Conservation (phyloP, 2,113 vertebrate species). For the Archocentrus centrarchus region DNA sequence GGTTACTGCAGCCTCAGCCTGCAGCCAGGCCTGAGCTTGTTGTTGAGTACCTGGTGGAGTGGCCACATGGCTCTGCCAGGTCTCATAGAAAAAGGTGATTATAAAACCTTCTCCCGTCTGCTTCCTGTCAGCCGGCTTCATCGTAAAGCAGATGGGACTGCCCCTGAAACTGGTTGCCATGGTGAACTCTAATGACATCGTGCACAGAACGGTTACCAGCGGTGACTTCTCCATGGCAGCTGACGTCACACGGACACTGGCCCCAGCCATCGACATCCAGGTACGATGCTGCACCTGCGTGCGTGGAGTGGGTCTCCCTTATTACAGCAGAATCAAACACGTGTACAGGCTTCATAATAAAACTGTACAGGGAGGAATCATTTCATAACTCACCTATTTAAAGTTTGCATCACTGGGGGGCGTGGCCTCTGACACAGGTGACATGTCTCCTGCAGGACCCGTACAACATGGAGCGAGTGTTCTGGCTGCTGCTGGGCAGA, state of each 20-base stretch:
- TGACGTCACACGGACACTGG: constrained; percentile 81
- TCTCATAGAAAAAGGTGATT: neutral
- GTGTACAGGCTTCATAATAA: no score
- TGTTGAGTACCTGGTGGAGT: neutral
- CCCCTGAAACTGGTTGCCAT: constrained; percentile 86
- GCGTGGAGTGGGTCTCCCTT: neutral
- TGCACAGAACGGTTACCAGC: constrained; percentile 83
- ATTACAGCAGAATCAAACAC: neutral
- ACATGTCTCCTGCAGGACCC: constrained; percentile 83
- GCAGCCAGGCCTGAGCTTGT: neutral
- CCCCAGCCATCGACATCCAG: constrained; percentile 96
- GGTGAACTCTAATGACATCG: constrained; percentile 90
- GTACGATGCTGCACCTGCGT: constrained; percentile 64
- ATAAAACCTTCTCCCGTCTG: neutral
- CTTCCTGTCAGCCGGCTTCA: constrained; percentile 54
- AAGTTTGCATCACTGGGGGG: neutral
- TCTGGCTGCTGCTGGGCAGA: constrained; percentile 87
- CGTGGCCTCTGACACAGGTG: neutral
- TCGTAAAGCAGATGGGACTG: constrained; percentile 70
- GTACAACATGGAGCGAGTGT: constrained; percentile 94
- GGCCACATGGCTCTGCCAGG: neutral
- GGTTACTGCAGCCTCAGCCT: neutral
- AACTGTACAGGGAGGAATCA: neutral
- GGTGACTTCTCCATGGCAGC: constrained; percentile 89
- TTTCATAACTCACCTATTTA: neutral